Evolutionary conservation across 2,888 invertebrate genomes (phyloP).

Genomic region (Pristionchus exspectatus): DNA sequence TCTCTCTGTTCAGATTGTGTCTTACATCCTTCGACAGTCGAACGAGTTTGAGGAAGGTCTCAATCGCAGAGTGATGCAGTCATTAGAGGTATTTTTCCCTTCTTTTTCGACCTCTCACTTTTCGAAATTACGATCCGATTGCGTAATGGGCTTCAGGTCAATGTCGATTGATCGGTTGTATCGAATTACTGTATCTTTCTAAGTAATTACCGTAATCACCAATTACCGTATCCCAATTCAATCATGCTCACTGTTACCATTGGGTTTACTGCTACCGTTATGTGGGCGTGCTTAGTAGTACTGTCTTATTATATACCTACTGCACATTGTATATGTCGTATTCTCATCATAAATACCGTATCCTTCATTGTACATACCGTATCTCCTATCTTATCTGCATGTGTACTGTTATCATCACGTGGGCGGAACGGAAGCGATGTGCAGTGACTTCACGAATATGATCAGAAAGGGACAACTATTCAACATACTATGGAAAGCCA

Average conservation of each 20-base stretch:
- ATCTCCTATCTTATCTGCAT: not conserved
- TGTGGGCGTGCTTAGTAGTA: too few species aligned
- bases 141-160: too few species aligned
- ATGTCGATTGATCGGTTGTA: too few species aligned
- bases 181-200: too few species aligned
- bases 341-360: not conserved
- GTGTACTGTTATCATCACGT: constrained; percentile 23
- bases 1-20: not conserved
- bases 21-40: not conserved
- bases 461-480: not conserved
- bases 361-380: not conserved
- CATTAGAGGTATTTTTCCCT: not conserved
- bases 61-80: not conserved
- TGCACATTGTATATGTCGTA: too few species aligned
- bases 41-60: too few species aligned
- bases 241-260: too few species aligned
- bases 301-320: too few species aligned
- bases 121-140: too few species aligned
- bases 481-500: not conserved
- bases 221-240: too few species aligned
- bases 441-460: constrained; percentile 6
- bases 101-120: not conserved
- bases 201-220: too few species aligned
- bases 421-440: constrained; percentile 5
- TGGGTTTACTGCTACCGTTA: too few species aligned